phyloP scores from a whole-genome alignment of 1,140 invertebrate species.

The Cydia strobilella region DNA sequence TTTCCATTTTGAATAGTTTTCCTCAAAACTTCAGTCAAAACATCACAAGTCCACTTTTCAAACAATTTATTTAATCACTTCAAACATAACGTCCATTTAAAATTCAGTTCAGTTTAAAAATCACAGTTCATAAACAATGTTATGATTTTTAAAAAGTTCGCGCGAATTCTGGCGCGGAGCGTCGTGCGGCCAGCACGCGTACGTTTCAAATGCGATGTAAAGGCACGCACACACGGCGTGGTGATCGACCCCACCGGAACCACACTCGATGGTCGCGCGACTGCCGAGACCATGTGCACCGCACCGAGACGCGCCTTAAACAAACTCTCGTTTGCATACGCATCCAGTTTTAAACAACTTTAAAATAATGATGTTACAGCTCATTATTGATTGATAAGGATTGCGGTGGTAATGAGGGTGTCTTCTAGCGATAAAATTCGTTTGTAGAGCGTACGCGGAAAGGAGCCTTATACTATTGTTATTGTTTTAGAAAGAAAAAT shows the following conservation, averaged over 20 bases:
- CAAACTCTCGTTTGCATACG: slow-evolving; percentile 43
- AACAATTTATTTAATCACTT: slow-evolving; percentile 7
- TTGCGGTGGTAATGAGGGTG: slow-evolving; percentile 33
- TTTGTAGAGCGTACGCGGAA: slow-evolving; percentile 74
- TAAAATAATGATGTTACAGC: slow-evolving; percentile 38
- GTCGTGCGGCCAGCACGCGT: slow-evolving; percentile 46
- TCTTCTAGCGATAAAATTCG: slow-evolving; percentile 55
- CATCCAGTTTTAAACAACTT: slow-evolving; percentile 5
- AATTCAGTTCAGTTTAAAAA: neutral
- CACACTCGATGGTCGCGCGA: slow-evolving; percentile 72
- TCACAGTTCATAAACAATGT: slow-evolving; percentile 36
- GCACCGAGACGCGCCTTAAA: slow-evolving; percentile 69
- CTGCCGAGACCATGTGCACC: slow-evolving; percentile 74
- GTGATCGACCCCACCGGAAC: slow-evolving; percentile 79
- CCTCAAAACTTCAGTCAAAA: slow-evolving; percentile 38
- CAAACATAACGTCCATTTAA: slow-evolving; percentile 21
- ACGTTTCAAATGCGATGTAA: slow-evolving; percentile 61
- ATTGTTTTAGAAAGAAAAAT: slow-evolving; percentile 64
- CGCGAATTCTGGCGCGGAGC: slow-evolving; percentile 51
- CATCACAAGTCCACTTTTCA: slow-evolving; percentile 24
- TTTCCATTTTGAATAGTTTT: slow-evolving; percentile 35
- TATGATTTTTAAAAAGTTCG: slow-evolving; percentile 42
- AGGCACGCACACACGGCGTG: slow-evolving; percentile 62
- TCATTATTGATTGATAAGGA: slow-evolving; percentile 39
- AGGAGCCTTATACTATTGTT: slow-evolving; percentile 66